Base-by-base conservation (phyloP, 2,888 invertebrate genomes). In the Hirtodrosophila confusa region DNA sequence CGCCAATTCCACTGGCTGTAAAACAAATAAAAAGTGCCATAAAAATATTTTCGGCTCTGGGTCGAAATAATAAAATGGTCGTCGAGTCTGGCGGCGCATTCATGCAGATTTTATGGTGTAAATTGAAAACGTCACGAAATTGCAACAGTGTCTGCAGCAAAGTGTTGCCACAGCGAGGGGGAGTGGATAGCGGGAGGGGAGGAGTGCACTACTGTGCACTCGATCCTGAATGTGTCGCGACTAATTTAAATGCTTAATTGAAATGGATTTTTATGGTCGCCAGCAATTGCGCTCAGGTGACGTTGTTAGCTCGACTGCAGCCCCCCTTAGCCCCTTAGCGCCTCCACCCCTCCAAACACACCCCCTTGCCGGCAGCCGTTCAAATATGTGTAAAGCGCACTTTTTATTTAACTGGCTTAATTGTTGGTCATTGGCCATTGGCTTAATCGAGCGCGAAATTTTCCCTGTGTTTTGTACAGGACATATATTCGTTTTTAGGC, bases 191-290 rank as follows among this genome's bases (percentile, higher is more conserved):
- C n/a, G n/a, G n/a, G n/a, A n/a, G n/a, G n/a, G n/a, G n/a, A n/a
- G n/a, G n/a, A n/a, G n/a, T n/a, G n/a, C n/a, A n/a, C n/a, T n/a
- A n/a, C n/a, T n/a, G n/a, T 17, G 12, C 61, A 62, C 61, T 62
- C 66, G 72, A 62, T 66, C 55, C 65, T 73, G 72, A 74, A 78
- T 78, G 86, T 85, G 89, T 89, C 74, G 83, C 83, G 86, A 88
- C 88, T 88, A 88, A 88, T 88, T 88, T 88, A 86, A 89, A 88
- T 88, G 74, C 84, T 88, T 88, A 88, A 88, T 88, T 89, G 89
- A 89, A 88, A 88, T 86, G 86, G 87, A 78, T 87, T 88, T 79
- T 89, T 89, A 80, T 82, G 80, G 75, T 63, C 72, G 69, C 74
- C 76, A 60, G 58, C 62, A 72, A 72, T 67, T 65, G 70, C 58